Percentiles rank a stretch among this genome's conserved stretches.
phyloP scores from a whole-genome alignment of 2,113 vertebrate genomes.

The Mobula hypostoma region DNA sequence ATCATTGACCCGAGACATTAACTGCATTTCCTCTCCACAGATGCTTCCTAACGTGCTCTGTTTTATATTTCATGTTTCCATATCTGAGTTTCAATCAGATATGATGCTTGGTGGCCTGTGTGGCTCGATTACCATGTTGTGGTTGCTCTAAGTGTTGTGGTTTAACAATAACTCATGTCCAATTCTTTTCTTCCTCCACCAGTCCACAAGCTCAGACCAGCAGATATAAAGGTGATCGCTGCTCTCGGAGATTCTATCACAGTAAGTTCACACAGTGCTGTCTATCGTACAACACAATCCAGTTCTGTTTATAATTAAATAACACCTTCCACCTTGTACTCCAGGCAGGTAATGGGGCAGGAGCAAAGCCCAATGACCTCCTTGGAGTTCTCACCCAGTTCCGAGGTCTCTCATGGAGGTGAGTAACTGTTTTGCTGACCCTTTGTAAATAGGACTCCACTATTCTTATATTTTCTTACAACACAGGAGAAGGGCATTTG shows the following conservation, averaged over 20 bases:
- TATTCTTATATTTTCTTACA: background rate
- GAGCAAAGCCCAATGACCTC: constrained; percentile 42
- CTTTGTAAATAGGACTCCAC: background rate
- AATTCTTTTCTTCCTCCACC: constrained; percentile 32
- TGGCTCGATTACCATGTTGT: no score
- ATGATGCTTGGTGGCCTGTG: background rate
- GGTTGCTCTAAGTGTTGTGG: background rate
- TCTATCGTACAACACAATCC: background rate
- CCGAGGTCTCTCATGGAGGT: constrained; percentile 68
- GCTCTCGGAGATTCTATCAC: constrained; percentile 83
- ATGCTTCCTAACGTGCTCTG: no score
- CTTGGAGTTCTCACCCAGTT: constrained; percentile 56
- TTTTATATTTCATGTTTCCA: no score
- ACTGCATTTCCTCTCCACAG: no score
- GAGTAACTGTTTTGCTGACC: constrained; percentile 40
- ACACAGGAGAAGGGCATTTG: no score
- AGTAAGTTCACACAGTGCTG: constrained; percentile 55
- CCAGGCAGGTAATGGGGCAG: constrained; percentile 61
- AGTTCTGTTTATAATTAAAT: background rate
- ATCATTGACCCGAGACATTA: no score
- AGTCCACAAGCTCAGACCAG: constrained; percentile 75
- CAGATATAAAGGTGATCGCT: constrained; percentile 73
- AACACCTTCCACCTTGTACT: background rate
- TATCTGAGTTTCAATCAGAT: background rate
- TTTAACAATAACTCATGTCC: background rate